Base-by-base conservation (phyloP, 2,888 invertebrate species). In the Linnaemya vulpina region DNA sequence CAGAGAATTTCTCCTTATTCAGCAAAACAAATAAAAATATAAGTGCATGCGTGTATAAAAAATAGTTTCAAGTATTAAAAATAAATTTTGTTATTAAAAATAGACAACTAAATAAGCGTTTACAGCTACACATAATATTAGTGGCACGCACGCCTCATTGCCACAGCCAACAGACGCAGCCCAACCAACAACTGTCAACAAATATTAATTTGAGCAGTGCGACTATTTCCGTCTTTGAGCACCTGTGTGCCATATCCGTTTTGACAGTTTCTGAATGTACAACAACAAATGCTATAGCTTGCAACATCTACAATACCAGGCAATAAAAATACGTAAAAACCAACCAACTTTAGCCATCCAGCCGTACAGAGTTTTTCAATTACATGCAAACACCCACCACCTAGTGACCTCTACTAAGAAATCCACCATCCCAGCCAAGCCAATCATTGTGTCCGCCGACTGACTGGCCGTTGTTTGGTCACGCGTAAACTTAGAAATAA, bases 341-440 rank as follows among this genome's bases (percentile, higher is more conserved):
- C 60, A 51, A 17, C 53, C 60, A 63, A 70, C 65, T 67, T 35
- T 77, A 65, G 70, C 38, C 46, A 60, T 20, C 11, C 25, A 17
- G 10, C 8, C 40, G 17, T 46, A 20, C 25, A 35, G 67, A 40
- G 63, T 30, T 75, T 70, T 65, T 74, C 58, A 60, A 75, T 82
- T 79, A 25, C 62, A 70, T 22, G 67, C 71, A 68, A 70, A 86
- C 88, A 84, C 86, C 87, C 87, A 88, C 87, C 88, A 88, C 88
- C 88, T 85, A 87, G 87, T 87, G 87, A 88, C 88, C 88, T 87
- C 86, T 80, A 86, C 86, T 84, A 67, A 75, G 76, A 85, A 83
- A 40, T 78, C 71, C 83, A 73, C 58, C 67, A 79, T 73, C 46
- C 22, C 51, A 76, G 60, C 30, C 75, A 15, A 67, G 60, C 11